Evolutionary conservation across 2,888 invertebrate genomes (phyloP).

Genomic region (Limulus polyphemus): DNA sequence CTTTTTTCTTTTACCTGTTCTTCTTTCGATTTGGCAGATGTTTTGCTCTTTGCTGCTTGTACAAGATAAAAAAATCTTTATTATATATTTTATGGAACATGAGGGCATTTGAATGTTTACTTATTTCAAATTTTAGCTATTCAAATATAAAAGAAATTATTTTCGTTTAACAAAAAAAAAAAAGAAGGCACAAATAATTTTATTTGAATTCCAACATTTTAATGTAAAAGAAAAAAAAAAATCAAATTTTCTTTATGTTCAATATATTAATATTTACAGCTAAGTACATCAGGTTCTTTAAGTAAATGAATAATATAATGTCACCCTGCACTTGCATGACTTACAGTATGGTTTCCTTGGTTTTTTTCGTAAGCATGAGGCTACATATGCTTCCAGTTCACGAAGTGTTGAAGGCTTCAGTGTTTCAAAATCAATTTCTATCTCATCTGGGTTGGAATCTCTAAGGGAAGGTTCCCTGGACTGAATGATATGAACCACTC

Average conservation of each 20-base stretch:
- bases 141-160: no score
- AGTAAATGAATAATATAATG: no score
- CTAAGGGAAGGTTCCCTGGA: slow-evolving; percentile 90
- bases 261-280: slow-evolving; percentile 10
- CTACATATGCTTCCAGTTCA: slow-evolving; percentile 95
- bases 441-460: slow-evolving; percentile 99
- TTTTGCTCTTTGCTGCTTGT: slow-evolving; percentile 18
- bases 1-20: slow-evolving; percentile 89
- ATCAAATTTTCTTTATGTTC: neutral
- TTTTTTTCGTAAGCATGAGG: slow-evolving; percentile 95
- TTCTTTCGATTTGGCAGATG: slow-evolving; percentile 81
- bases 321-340: no score
- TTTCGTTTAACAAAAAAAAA: no score
- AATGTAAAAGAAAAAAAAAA: neutral
- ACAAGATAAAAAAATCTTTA: neutral
- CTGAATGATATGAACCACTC: slow-evolving; percentile 98
- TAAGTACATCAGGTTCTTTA: neutral
- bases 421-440: slow-evolving; percentile 99
- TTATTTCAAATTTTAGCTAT: no score
- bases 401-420: slow-evolving; percentile 93
- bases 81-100: no score
- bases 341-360: slow-evolving; percentile 58
- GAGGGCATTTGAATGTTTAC: no score
- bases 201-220: neutral
- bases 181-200: neutral